These are phyloP conservation scores for Nothobranchius furzeri DNA, from an alignment of 2,113 vertebrate genomes.

Conservation along the genomic window DNA sequence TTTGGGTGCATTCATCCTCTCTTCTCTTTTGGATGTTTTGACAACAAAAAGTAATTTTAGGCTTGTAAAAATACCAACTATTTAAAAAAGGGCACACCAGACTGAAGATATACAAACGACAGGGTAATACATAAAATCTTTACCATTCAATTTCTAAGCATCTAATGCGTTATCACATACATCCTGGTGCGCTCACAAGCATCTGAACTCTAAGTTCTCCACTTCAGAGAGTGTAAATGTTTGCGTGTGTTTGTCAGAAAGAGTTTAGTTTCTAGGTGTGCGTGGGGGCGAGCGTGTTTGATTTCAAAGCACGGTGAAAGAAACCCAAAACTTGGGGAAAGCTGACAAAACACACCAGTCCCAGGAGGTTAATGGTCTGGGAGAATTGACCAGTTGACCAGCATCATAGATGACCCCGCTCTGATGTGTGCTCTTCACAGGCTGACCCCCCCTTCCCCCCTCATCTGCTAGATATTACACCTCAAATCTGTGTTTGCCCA, in stretches of 20 bases:
- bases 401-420: constrained; percentile 68
- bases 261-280: constrained; percentile 53
- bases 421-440: constrained; percentile 56
- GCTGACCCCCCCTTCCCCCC: constrained; percentile 40
- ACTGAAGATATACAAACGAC: no score
- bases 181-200: neutral
- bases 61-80: no score
- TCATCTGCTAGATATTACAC: constrained; percentile 84
- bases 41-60: no score
- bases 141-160: neutral
- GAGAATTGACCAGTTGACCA: constrained; percentile 82
- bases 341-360: constrained; percentile 80
- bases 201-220: neutral
- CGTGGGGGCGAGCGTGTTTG: constrained; percentile 50
- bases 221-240: constrained; percentile 25
- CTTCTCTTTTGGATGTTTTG: no score
- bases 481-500: constrained; percentile 75
- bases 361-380: constrained; percentile 82
- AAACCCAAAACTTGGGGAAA: constrained; percentile 76
- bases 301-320: constrained; percentile 79
- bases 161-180: neutral
- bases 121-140: no score
- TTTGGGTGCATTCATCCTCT: no score
- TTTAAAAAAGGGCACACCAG: no score
- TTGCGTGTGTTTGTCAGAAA: constrained; percentile 54